Base-by-base conservation (phyloP, 1,140 invertebrate genomes). In the Marisa cornuarietis region DNA sequence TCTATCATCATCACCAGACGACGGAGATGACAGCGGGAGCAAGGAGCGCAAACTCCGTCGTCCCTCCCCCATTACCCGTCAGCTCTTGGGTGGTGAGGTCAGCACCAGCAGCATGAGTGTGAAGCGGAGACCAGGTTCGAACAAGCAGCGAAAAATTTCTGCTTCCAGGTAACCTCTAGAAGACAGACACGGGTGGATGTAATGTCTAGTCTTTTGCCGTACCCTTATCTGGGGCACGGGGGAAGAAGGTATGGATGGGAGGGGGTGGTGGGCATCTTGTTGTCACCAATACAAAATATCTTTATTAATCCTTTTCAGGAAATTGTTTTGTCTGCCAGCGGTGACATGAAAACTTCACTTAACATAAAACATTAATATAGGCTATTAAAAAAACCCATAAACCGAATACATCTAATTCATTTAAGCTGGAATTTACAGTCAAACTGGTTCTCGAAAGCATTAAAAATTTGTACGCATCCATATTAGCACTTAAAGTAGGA, bases 131-230 rank as follows among this genome's bases (percentile, higher is more conserved):
- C 42, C 51, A 4, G 20, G 42, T 24, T 22, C 65, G 20, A 24
- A 9, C 65, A 77, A 77, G n/a, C 42, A 52, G 14, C 76, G 73
- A 5, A 75, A 75, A 58, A 75, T 75, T 11, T 75, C 73, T 58
- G 52, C 73, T 52, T 61, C 58, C 22, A 75, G 58, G 73, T 75
- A 68, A 18, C 3, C 18, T 0, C n/a, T 4, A n/a, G 18, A 18
- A 71, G 5, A 31, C 4, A 22, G 7, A 20, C n/a, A 20, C n/a
- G 18, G 18, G 18, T 63, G 18, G 18, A n/a, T 18, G 7, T 7
- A 63, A n/a, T 7, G 3, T 63, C n/a, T n/a, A 5, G 18, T n/a
- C 62, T 3, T 63, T n/a, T 18, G 18, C 18, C n/a, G n/a, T n/a
- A 20, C 62, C 18, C n/a, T 4, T 4, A n/a, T n/a, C 62, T 20